These are phyloP conservation scores for Aporophyla nigra DNA, from an alignment of 2,888 invertebrate genomes.

Conservation along the genomic window DNA sequence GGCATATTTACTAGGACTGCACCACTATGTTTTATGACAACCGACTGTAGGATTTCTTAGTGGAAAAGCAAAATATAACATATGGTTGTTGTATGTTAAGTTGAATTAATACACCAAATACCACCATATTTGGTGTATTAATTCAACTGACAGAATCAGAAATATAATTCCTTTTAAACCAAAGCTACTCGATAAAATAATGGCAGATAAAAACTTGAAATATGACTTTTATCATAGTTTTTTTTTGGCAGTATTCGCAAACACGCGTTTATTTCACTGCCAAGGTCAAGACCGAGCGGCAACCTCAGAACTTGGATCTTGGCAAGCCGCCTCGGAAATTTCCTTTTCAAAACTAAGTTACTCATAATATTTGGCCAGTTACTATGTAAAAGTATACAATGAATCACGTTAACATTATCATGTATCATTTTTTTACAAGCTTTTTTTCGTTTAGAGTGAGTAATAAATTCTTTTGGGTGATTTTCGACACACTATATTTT, in stretches of 20 bases:
- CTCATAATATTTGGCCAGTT: not conserved
- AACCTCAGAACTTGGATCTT: constrained; percentile 27
- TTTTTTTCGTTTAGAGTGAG: not conserved
- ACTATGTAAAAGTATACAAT: constrained; percentile 6
- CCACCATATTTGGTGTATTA: no score
- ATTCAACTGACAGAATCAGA: no score
- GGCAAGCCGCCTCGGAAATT: constrained; percentile 30
- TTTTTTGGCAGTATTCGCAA: constrained; percentile 1
- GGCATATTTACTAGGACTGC: no score
- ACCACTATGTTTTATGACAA: no score
- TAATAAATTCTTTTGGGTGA: not conserved
- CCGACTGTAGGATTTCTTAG: no score
- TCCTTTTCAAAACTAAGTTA: constrained; percentile 8
- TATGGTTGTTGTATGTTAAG: no score
- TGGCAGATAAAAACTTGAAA: not conserved
- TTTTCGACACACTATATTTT: not conserved
- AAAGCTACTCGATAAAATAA: not conserved
- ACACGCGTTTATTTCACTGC: constrained; percentile 10
- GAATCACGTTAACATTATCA: not conserved
- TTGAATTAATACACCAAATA: no score
- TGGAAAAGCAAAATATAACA: no score
- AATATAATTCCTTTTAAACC: no score
- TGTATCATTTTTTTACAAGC: not conserved
- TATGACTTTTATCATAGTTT: not conserved
- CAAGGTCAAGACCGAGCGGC: constrained; percentile 32